Base-by-base conservation (phyloP, 2,888 invertebrate genomes). In the Ectropis crepuscularia region DNA sequence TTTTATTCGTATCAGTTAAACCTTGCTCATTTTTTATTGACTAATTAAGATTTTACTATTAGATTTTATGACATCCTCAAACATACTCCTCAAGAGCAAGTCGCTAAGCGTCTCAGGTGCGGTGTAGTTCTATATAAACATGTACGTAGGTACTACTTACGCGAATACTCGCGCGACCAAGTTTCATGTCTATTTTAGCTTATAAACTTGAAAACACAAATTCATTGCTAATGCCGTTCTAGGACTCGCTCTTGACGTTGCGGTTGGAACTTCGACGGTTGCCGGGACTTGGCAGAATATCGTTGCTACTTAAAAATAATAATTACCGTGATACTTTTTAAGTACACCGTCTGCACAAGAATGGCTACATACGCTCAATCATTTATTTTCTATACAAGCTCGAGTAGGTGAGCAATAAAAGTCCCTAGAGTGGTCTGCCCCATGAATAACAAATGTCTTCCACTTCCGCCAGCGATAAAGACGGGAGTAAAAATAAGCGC, bases 91-190 rank as follows among this genome's bases (percentile, higher is more conserved):
- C 72, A 75, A 76, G 74, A 80, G 81, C 78, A 81, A 82, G 82
- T 74, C 70, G 72, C 61, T 67, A 28, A 48, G 73, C 73, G 86
- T 75, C 84, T 81, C 91, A 91, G 90, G 89, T 90, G 90, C 81
- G 82, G 83, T 84, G 69, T 80, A 83, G 16, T 11, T 78, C 76
- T 85, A 86, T 84, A 85, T 85, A 86, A 85, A 85, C 84, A 85
- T 5, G 36, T n/a, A 53, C 5, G 12, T 83, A 51, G 2, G 79
- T 77, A 78, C 82, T 81, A 85, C 87, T 87, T 83, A 79, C 81
- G 80, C 73, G 78, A 84, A 87, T 85, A 87, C 82, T 79, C 76
- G 78, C 79, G 78, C 80, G 78, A 85, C 82, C 78, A 84, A 87
- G 81, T 86, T 87, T 79, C 81, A 79, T 80, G 82, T 78, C 82